phyloP scores from a whole-genome alignment of 2,797 vertebrate species.

The Columba guinea region DNA sequence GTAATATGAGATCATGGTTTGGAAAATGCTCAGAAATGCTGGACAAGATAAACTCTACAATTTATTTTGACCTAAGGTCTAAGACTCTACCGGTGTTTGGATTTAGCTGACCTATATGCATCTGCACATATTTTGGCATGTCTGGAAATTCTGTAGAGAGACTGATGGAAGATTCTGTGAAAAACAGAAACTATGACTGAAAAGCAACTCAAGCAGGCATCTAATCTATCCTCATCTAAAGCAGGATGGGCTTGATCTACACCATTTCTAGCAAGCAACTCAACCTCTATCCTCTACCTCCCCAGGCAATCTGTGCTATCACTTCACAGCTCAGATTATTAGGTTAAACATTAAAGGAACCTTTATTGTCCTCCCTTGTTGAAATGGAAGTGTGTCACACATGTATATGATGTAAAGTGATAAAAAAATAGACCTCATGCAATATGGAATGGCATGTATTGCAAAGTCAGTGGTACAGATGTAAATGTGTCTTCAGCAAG shows the following conservation, averaged over 20 bases:
- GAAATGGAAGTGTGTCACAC: neutral
- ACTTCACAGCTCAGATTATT: neutral
- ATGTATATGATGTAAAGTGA: neutral
- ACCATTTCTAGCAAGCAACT: neutral
- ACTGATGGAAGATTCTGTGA: neutral
- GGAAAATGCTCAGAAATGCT: conserved; percentile 10
- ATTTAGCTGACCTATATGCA: conserved; percentile 19
- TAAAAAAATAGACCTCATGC: neutral
- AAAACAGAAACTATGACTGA: neutral
- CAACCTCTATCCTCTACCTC: neutral
- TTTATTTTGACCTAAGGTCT: conserved; percentile 25
- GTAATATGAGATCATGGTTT: conserved; percentile 4
- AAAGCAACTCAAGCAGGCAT: neutral
- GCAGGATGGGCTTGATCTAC: neutral
- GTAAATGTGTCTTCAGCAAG: neutral
- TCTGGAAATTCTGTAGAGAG: neutral
- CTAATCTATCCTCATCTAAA: neutral
- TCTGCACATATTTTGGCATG: neutral
- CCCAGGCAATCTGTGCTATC: neutral
- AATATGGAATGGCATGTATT: neutral
- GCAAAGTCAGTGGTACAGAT: neutral
- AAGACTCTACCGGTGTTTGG: neutral
- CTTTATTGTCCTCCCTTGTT: neutral
- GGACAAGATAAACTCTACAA: conserved; percentile 47
- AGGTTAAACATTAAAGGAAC: neutral